These are phyloP conservation scores for Drosophila stalkeri DNA, from an alignment of 2,888 invertebrate species.

Conservation along the genomic window DNA sequence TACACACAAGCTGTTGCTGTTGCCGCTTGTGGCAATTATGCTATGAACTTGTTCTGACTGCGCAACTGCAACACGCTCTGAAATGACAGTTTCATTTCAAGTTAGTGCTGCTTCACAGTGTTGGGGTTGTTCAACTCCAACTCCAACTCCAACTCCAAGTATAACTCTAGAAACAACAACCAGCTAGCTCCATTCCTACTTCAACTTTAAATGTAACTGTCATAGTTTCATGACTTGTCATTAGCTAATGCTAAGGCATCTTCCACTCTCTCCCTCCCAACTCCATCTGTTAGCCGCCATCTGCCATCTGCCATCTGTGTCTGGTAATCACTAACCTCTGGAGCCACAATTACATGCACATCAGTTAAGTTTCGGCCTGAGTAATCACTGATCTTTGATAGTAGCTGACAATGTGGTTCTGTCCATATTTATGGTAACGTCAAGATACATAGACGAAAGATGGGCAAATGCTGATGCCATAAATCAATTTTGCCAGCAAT, in stretches of 20 bases:
- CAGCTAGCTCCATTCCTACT: conserved; percentile 12
- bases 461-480: conserved; percentile 6
- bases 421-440: neutral
- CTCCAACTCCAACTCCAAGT: neutral
- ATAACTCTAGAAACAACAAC: neutral
- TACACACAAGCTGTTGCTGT: conserved; percentile 70
- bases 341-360: conserved; percentile 61
- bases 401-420: conserved; percentile 18
- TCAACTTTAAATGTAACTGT: conserved; percentile 30
- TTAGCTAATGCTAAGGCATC: conserved; percentile 70
- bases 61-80: conserved; percentile 60
- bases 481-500: conserved; percentile 28
- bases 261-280: conserved; percentile 15
- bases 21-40: conserved; percentile 72
- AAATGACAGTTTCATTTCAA: conserved; percentile 81
- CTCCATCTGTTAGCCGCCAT: neutral
- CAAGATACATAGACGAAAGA: neutral
- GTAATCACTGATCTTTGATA: conserved; percentile 45
- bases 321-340: conserved; percentile 57
- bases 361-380: conserved; percentile 38
- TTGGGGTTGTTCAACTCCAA: conserved; percentile 71
- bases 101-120: conserved; percentile 26
- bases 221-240: conserved; percentile 78
- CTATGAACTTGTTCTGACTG: conserved; percentile 76
- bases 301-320: conserved; percentile 6